Conservation (phyloP, 2,113 vertebrate species). For the Cryptotis parvus region DNA sequence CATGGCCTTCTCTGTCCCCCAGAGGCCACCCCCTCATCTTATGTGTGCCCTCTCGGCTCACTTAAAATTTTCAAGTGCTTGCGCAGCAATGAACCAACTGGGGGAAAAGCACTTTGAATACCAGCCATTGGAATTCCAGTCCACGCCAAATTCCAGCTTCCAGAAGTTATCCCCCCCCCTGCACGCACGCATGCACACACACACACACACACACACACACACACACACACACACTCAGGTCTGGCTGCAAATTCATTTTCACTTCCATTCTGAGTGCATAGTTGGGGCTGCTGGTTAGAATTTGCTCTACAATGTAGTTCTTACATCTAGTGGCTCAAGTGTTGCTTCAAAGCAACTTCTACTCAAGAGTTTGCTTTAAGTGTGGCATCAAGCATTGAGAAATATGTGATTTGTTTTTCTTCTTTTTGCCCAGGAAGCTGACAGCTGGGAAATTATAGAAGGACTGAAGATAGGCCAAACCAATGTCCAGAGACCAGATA, state of each 20-base stretch:
- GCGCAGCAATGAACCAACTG: slow-evolving; percentile 5
- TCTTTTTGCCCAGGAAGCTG: slow-evolving; percentile 90
- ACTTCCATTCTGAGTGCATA: neutral
- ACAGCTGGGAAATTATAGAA: slow-evolving; percentile 99
- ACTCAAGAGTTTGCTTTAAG: slow-evolving; percentile 26
- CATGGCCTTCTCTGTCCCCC: neutral
- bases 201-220: too few species aligned
- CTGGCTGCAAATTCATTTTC: neutral
- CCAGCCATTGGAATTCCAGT: slow-evolving; percentile 24
- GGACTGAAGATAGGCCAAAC: slow-evolving; percentile 98
- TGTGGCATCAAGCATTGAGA: slow-evolving; percentile 18
- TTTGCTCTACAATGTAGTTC: neutral
- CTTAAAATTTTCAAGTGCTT: slow-evolving; percentile 51
- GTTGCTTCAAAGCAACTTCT: slow-evolving; percentile 46
- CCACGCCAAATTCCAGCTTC: neutral
- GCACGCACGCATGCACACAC: too few species aligned
- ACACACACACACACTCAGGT: neutral
- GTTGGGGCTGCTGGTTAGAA: neutral
- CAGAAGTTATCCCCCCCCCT: neutral
- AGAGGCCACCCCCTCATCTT: slow-evolving; percentile 22
- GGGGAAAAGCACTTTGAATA: neutral
- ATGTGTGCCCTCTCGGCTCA: slow-evolving; percentile 25
- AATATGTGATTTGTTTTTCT: slow-evolving; percentile 68
- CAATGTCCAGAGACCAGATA: slow-evolving; percentile 97
- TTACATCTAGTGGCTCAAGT: neutral